These are phyloP conservation scores for Bradynema listronoti DNA, from an alignment of 1,140 invertebrate genomes.

Conservation along the genomic window DNA sequence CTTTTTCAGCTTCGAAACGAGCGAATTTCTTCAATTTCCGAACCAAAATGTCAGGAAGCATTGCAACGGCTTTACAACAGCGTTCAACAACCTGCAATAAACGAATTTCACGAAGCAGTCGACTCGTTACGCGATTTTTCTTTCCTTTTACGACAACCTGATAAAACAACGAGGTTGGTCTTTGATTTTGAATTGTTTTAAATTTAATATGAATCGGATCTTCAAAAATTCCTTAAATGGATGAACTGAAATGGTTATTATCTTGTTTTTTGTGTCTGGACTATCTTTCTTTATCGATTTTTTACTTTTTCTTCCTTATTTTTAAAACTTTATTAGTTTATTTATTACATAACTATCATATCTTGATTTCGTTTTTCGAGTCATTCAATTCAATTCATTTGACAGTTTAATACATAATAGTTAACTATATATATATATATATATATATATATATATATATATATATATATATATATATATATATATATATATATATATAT, in stretches of 20 bases:
- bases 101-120: constrained; percentile 33
- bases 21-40: constrained; percentile 18
- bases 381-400: too few species aligned
- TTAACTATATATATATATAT: too few species aligned
- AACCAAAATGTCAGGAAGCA: constrained; percentile 17
- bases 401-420: too few species aligned
- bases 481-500: too few species aligned
- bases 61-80: constrained; percentile 27
- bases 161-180: constrained; percentile 30
- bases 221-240: background rate
- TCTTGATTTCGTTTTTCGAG: too few species aligned
- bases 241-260: too few species aligned
- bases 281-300: background rate
- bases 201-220: background rate
- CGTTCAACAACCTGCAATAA: constrained; percentile 13
- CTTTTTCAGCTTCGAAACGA: constrained; percentile 16
- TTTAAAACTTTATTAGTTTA: background rate
- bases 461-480: too few species aligned
- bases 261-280: too few species aligned
- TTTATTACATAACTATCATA: background rate
- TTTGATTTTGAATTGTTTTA: constrained; percentile 4
- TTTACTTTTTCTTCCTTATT: background rate
- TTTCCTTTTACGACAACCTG: constrained; percentile 28
- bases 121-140: constrained; percentile 14
- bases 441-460: too few species aligned